Evolutionary conservation across 2,113 vertebrate genomes (phyloP).

Genomic region (Nesogale talazaci): DNA sequence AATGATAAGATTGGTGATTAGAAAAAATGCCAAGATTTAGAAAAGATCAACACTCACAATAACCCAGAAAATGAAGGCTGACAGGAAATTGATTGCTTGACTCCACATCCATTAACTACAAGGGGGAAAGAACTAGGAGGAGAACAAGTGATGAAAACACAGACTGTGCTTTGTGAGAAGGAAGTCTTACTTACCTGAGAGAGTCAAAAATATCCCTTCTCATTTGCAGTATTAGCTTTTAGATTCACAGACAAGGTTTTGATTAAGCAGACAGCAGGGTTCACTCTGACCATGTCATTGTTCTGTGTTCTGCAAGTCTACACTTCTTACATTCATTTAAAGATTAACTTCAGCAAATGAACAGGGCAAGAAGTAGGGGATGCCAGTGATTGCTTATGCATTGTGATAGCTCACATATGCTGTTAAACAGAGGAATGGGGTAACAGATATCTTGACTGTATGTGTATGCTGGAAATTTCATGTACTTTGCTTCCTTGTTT

Average conservation of each 20-base stretch:
- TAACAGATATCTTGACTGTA: neutral
- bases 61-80: constrained; percentile 46
- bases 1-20: constrained; percentile 46
- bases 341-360: neutral
- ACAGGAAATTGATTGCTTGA: constrained; percentile 53
- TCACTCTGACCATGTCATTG: neutral
- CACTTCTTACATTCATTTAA: neutral
- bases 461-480: neutral
- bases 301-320: neutral
- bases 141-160: constrained; percentile 7
- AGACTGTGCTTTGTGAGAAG: constrained; percentile 42
- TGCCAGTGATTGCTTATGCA: neutral
- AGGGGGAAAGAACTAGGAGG: constrained; percentile 1
- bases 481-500: neutral
- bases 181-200: neutral
- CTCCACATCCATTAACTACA: constrained; percentile 26
- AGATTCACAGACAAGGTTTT: neutral
- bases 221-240: neutral
- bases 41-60: constrained; percentile 8
- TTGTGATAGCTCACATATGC: neutral
- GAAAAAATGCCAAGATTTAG: constrained; percentile 52
- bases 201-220: neutral
- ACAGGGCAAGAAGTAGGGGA: neutral
- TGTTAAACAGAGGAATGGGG: neutral
- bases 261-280: neutral